Percentiles rank a stretch among this genome's conserved stretches.
Conservation (phyloP, 2,888 invertebrate species). For the Drosophila mulleri region DNA sequence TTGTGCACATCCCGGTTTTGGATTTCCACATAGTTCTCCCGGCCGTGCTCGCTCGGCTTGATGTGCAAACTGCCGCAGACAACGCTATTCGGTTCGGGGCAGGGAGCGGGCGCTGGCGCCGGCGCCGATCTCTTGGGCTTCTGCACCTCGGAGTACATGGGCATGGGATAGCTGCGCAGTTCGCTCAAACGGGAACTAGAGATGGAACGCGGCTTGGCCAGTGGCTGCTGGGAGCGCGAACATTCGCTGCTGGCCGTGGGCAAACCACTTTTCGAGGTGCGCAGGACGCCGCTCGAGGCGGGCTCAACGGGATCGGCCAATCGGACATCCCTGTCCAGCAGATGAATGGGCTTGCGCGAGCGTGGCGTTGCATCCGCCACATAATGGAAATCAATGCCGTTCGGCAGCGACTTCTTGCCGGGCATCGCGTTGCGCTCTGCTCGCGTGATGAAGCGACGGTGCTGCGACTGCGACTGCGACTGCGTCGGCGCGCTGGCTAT, state of each 20-base stretch:
- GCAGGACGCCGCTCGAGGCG: constrained; percentile 73
- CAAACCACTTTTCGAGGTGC: constrained; percentile 83
- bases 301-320: constrained; percentile 5
- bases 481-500: constrained; percentile 61
- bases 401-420: constrained; percentile 81
- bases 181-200: constrained; percentile 82
- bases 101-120: constrained; percentile 1
- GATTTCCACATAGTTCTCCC: constrained; percentile 81
- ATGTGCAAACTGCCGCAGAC: constrained; percentile 83
- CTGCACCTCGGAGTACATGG: constrained; percentile 83
- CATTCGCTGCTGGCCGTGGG: constrained; percentile 57
- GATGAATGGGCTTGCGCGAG: constrained; percentile 90
- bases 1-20: constrained; percentile 80
- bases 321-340: constrained; percentile 83
- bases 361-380: constrained; percentile 90
- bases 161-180: constrained; percentile 74
- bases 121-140: constrained; percentile 73
- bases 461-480: constrained; percentile 25
- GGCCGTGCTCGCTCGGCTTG: constrained; percentile 77
- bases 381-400: constrained; percentile 87
- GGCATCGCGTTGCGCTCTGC: constrained; percentile 81
- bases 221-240: constrained; percentile 87
- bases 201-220: constrained; percentile 82
- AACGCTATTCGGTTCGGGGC: constrained; percentile 68
- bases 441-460: constrained; percentile 82